Base-by-base conservation (phyloP, 1,140 invertebrate species). In the Drosophila miranda region DNA sequence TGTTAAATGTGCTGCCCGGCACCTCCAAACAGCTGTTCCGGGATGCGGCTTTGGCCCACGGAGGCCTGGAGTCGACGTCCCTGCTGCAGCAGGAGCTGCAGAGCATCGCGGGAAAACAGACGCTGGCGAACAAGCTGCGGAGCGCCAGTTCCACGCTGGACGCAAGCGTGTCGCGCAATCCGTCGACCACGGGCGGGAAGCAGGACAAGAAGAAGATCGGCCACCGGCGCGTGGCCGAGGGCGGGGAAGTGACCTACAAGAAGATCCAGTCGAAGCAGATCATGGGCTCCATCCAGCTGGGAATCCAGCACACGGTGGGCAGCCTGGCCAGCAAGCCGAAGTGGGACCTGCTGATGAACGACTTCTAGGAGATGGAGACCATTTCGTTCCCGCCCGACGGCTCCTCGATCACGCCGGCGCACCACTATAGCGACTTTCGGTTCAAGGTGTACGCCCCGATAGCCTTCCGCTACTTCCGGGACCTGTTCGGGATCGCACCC, bases 381-480 rank as follows among this genome's bases (percentile, higher is more conserved):
- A 98, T 98, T 7, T 96, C 96, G 79, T 99, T 99, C 92, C 97
- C 98, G 3, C 94, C 94, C 73, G 95, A 96, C 90, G 96, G 97
- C 16, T 97, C 96, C 21, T 96, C 96, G 90, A 95, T 96, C 80
- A 97, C 96, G 6, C 96, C 96, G 11, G 96, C 96, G 16, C 96
- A 97, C 92, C 96, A 97, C 91, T 97, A 95, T 91, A 96, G 95
- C 23, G 96, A 97, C 91, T 97, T 97, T 92, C 95, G 95, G 83
- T 99, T 99, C 91, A 99, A 99, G 92, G 98, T 98, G 42, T 99
- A 99, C 92, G 98, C 99, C 44, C 98, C 99, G 2, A 97, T 99
- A 87, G 99, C 99, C 87, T 99, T 99, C 94, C 95, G 99, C 75
- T 99, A 99, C 92, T 99, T 99, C 92, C 94, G 99, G 56, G 98